A percentile compares a stretch with the other conserved stretches of the same genome.
Conservation (phyloP, 2,797 vertebrate genomes). For the Anableps anableps region DNA sequence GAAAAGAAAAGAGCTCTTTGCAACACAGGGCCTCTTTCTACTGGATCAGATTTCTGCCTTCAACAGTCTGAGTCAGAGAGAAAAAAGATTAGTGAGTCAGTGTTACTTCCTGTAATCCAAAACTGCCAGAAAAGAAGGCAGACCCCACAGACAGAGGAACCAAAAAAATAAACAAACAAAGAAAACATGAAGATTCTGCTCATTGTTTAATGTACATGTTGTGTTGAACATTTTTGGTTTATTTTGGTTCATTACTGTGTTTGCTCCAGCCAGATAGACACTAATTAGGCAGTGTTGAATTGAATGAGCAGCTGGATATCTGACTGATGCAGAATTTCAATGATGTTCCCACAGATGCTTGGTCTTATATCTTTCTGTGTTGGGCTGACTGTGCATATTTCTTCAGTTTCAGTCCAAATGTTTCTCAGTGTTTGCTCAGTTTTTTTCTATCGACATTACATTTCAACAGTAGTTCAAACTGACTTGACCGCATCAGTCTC, state of each 20-base stretch:
- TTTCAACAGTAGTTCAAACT: background rate
- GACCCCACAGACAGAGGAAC: conserved; percentile 65
- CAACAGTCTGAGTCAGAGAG: conserved; percentile 71
- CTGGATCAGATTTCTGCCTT: conserved; percentile 71
- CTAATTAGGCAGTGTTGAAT: conserved; percentile 34
- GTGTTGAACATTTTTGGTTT: conserved; percentile 39
- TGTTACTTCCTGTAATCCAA: conserved; percentile 77
- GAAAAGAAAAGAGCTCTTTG: conserved; percentile 36
- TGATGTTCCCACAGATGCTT: conserved; percentile 13
- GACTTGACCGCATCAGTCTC: background rate
- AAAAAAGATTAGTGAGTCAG: conserved; percentile 67
- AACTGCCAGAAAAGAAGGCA: conserved; percentile 38
- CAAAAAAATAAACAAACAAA: conserved; percentile 10
- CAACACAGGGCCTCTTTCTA: conserved; percentile 64
- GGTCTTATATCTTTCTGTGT: conserved; percentile 10
- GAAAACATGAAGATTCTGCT: conserved; percentile 21
- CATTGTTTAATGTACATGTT: conserved; percentile 47
- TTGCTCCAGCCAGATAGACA: conserved; percentile 45
- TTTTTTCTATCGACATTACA: background rate
- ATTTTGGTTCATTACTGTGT: conserved; percentile 37
- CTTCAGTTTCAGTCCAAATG: background rate
- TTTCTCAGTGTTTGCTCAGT: background rate
- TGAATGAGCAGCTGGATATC: conserved; percentile 45
- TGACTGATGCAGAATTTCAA: conserved; percentile 30
- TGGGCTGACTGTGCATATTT: background rate